Conservation (phyloP, 1,140 invertebrate genomes). For the Diachasma alloeum region DNA sequence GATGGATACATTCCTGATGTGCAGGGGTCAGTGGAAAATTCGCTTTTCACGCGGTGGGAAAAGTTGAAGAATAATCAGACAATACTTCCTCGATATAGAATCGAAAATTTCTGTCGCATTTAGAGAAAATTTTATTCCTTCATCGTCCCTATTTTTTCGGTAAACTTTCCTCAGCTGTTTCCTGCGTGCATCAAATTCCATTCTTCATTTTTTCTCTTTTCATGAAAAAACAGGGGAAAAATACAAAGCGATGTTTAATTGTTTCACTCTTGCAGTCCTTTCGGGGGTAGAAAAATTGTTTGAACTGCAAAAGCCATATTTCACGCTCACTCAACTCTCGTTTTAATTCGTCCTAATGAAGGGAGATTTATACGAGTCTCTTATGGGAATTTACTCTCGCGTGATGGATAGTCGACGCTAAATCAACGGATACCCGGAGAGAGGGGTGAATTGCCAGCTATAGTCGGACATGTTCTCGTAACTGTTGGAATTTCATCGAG, state of each 20-base stretch:
- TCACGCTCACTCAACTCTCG: conserved; percentile 10
- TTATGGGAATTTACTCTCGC: conserved; percentile 7
- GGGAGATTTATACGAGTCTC: conserved; percentile 9
- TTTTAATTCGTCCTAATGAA: conserved; percentile 10
- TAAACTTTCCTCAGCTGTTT: no score
- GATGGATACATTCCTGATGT: not conserved
- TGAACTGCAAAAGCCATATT: not conserved
- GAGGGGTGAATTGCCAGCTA: not conserved
- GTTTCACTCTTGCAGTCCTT: not conserved
- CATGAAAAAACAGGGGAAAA: not conserved
- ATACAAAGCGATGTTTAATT: not conserved
- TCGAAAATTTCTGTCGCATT: no score
- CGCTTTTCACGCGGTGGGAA: not conserved
- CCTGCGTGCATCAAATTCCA: no score
- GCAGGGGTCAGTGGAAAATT: not conserved
- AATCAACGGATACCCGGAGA: not conserved
- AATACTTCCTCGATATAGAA: no score
- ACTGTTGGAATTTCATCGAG: conserved; percentile 3
- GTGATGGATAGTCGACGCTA: conserved; percentile 1
- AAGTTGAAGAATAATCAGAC: no score
- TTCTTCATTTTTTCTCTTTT: not conserved
- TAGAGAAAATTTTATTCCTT: no score
- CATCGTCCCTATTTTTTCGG: no score
- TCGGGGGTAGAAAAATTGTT: not conserved
- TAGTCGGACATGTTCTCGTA: not conserved